These are phyloP conservation scores for Trichacis sp. DNA, from an alignment of 2,888 invertebrate genomes.

Conservation along the genomic window DNA sequence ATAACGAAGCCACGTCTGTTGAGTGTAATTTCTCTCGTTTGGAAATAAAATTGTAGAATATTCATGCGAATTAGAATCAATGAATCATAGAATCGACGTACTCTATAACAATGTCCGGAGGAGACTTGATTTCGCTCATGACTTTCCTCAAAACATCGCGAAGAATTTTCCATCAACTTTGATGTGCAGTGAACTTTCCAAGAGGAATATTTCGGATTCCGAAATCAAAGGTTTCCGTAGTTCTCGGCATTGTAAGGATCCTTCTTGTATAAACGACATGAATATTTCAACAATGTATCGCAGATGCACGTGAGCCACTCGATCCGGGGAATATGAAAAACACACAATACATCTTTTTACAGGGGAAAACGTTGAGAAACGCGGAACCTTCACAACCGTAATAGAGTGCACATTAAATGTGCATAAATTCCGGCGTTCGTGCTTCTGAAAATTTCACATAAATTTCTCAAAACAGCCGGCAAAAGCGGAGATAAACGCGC, in stretches of 20 bases:
- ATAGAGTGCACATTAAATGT: constrained; percentile 1
- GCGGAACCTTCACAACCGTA: neutral
- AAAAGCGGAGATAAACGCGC: neutral
- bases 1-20: too few species aligned
- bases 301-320: constrained; percentile 7
- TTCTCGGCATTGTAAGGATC: constrained; percentile 31
- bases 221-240: constrained; percentile 34
- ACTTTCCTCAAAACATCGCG: neutral
- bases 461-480: neutral
- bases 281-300: constrained; percentile 35
- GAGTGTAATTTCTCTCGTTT: too few species aligned
- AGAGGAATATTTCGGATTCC: constrained; percentile 34
- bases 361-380: neutral
- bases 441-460: neutral
- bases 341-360: constrained; percentile 14
- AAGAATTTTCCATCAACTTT: constrained; percentile 1
- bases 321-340: constrained; percentile 19
- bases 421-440: neutral
- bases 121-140: neutral
- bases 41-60: too few species aligned
- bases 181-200: constrained; percentile 2
- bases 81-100: too few species aligned
- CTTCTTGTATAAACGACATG: constrained; percentile 27
- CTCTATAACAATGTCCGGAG: too few species aligned
- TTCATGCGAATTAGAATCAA: too few species aligned